These are phyloP conservation scores for Carettochelys insculpta DNA, from an alignment of 2,113 vertebrate genomes.

Conservation along the genomic window DNA sequence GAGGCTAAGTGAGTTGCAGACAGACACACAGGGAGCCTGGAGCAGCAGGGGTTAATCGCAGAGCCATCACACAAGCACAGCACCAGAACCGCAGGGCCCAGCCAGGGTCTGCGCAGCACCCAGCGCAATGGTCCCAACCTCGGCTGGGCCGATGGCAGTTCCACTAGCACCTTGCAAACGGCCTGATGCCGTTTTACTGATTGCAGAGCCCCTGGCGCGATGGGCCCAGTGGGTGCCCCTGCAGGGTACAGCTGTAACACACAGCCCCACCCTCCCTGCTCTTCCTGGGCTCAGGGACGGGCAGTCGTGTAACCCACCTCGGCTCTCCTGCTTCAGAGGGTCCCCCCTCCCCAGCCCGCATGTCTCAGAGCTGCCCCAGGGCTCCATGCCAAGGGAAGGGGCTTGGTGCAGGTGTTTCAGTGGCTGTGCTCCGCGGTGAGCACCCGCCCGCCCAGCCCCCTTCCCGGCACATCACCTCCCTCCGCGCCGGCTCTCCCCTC, in stretches of 20 bases:
- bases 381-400: not conserved
- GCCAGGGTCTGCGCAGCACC: not conserved
- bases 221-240: not conserved
- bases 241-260: not conserved
- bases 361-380: not conserved
- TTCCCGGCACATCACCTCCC: no score
- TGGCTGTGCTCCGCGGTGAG: fast-evolving
- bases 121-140: not conserved
- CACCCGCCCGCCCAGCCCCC: not conserved
- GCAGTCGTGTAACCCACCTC: not conserved
- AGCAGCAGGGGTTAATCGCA: not conserved
- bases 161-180: not conserved
- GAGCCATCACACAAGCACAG: not conserved
- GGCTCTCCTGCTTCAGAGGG: not conserved
- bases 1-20: not conserved
- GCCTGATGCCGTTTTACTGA: not conserved
- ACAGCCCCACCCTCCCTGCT: not conserved
- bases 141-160: not conserved
- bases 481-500: not conserved
- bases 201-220: not conserved
- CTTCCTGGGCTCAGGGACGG: not conserved
- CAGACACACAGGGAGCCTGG: not conserved
- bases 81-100: not conserved
- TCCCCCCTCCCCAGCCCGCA: not conserved
- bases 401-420: not conserved